phyloP scores from a whole-genome alignment of 2,888 invertebrate genomes.

The Leucozona laternaria region DNA sequence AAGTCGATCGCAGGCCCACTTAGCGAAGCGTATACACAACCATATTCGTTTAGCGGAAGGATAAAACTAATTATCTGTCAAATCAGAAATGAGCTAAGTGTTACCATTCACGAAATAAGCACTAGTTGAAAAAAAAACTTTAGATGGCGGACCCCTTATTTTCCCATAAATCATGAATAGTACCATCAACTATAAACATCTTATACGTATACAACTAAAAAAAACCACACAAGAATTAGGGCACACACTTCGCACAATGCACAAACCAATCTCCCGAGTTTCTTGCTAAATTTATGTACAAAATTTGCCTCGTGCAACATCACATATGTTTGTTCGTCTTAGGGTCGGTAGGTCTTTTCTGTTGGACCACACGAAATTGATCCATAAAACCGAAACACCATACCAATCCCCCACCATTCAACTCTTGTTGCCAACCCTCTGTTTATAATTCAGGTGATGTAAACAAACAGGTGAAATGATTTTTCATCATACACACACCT shows the following conservation, averaged over 20 bases:
- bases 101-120: too few relatives aligned
- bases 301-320: slow-evolving; percentile 37
- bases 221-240: slow-evolving; percentile 59
- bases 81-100: too few relatives aligned
- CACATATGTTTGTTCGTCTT: slow-evolving; percentile 34
- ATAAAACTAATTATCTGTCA: too few relatives aligned
- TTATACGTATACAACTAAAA: too few relatives aligned
- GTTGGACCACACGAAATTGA: slow-evolving; percentile 38
- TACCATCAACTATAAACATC: slow-evolving; percentile 34
- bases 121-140: too few relatives aligned
- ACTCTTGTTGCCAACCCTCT: background rate
- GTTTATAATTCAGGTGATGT: slow-evolving; percentile 59
- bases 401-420: background rate
- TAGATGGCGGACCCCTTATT: too few relatives aligned
- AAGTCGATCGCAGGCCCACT: too few relatives aligned
- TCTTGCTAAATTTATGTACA: slow-evolving; percentile 15
- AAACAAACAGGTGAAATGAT: slow-evolving; percentile 76
- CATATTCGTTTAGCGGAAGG: too few relatives aligned
- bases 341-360: slow-evolving; percentile 31
- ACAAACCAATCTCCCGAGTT: slow-evolving; percentile 25
- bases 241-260: slow-evolving; percentile 36
- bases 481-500: slow-evolving; percentile 54
- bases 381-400: background rate
- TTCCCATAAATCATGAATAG: slow-evolving; percentile 31
- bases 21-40: too few relatives aligned